A percentile compares a stretch with the other conserved stretches of the same genome.
These are phyloP conservation scores for Megathymus violae DNA, from an alignment of 1,140 invertebrate genomes.

Conservation along the genomic window DNA sequence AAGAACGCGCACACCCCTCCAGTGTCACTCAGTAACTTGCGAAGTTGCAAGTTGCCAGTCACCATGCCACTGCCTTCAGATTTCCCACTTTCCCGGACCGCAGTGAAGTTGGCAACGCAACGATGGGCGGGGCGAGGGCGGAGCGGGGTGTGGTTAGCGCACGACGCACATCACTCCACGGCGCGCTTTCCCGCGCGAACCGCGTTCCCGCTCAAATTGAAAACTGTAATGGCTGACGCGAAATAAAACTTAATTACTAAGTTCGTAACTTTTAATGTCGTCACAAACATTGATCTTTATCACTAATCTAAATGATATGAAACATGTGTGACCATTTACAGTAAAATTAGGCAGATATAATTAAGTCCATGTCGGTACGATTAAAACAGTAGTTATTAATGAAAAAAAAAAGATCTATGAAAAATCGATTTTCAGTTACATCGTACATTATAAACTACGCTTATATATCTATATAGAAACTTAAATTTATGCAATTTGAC, in stretches of 20 bases:
- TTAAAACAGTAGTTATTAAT: too few relatives aligned
- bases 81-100: constrained; percentile 70
- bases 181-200: constrained; percentile 55
- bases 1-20: constrained; percentile 11
- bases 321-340: too few relatives aligned
- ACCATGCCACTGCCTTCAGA: constrained; percentile 53
- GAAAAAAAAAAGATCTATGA: too few relatives aligned
- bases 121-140: constrained; percentile 68
- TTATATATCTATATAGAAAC: too few relatives aligned
- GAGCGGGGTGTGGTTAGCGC: constrained; percentile 52
- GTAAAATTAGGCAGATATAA: too few relatives aligned
- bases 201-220: constrained; percentile 26
- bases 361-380: too few relatives aligned
- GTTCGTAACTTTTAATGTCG: constrained; percentile 38
- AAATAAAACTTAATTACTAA: constrained; percentile 7
- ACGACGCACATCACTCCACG: constrained; percentile 45
- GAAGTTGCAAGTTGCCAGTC: constrained; percentile 24
- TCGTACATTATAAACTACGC: too few relatives aligned
- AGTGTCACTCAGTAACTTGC: constrained; percentile 2
- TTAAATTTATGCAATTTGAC: too few relatives aligned
- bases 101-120: constrained; percentile 62
- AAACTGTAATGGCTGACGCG: constrained; percentile 31
- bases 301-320: too few relatives aligned
- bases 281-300: too few relatives aligned
- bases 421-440: too few relatives aligned